Conservation (phyloP, 2,797 vertebrate genomes). For the Pteronotus mesoamericanus region DNA sequence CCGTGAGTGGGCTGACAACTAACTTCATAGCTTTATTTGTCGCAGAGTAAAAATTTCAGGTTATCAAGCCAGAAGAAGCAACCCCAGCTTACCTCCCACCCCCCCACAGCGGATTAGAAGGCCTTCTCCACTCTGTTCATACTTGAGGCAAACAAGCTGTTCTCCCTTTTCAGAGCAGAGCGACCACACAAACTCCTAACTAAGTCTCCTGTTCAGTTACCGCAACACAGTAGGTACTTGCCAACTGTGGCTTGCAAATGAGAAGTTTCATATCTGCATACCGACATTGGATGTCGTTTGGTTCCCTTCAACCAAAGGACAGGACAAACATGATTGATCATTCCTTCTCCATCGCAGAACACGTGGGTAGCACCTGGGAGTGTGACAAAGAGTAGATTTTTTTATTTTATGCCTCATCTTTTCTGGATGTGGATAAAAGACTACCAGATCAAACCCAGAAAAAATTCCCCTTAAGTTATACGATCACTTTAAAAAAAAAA, state of each 20-base stretch:
- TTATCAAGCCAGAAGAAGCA: neutral
- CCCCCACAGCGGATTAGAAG: neutral
- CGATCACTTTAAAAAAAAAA: neutral
- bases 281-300: neutral
- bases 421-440: neutral
- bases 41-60: neutral
- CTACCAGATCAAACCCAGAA: neutral
- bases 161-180: neutral
- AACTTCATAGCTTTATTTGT: neutral
- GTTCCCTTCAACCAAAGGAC: neutral
- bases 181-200: neutral
- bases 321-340: neutral
- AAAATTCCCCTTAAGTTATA: neutral
- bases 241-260: neutral
- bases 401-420: neutral
- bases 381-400: neutral
- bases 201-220: neutral
- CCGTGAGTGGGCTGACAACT: fast-evolving
- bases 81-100: neutral
- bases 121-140: neutral
- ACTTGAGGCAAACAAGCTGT: neutral
- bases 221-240: neutral
- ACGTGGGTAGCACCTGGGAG: neutral
- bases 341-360: neutral
- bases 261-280: neutral